Evolutionary conservation across 2,888 invertebrate species (phyloP).

Genomic region (Hydrotaea cyrtoneurina): DNA sequence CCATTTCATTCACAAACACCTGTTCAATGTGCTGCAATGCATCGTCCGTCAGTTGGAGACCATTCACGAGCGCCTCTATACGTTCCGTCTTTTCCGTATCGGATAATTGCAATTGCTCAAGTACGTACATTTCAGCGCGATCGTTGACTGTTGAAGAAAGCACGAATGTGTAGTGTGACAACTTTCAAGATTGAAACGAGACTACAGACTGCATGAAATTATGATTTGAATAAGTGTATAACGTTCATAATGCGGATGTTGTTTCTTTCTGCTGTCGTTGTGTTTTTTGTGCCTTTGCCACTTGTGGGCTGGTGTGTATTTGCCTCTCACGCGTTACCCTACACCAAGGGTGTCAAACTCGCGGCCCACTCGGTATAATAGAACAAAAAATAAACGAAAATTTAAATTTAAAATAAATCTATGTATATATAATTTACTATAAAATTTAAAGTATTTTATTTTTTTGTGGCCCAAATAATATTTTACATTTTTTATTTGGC

Average conservation of each 20-base stretch:
- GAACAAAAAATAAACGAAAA: no score
- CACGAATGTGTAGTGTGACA: conserved; percentile 16
- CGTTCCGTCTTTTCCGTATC: conserved; percentile 47
- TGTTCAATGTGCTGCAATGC: conserved; percentile 82
- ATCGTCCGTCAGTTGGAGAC: conserved; percentile 78
- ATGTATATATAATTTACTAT: no score
- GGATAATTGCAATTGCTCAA: conserved; percentile 14
- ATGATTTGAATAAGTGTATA: conserved; percentile 26
- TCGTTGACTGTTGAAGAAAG: neutral
- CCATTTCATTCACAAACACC: conserved; percentile 85
- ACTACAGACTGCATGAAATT: conserved; percentile 29
- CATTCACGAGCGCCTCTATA: conserved; percentile 70
- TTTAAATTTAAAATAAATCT: no score
- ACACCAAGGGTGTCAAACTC: no score
- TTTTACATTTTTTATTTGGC: no score
- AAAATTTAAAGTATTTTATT: no score
- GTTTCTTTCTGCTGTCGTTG: neutral
- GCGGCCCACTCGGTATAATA: no score
- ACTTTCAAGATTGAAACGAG: conserved; percentile 42
- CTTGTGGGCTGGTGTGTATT: neutral
- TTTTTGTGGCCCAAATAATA: no score
- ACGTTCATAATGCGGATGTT: conserved; percentile 34
- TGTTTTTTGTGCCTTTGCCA: neutral
- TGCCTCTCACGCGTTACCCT: conserved; percentile 1
- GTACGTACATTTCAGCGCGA: conserved; percentile 5